Percentiles rank a stretch among this genome's conserved stretches.
Conservation (phyloP, 2,888 invertebrate genomes). For the Clunio marinus region DNA sequence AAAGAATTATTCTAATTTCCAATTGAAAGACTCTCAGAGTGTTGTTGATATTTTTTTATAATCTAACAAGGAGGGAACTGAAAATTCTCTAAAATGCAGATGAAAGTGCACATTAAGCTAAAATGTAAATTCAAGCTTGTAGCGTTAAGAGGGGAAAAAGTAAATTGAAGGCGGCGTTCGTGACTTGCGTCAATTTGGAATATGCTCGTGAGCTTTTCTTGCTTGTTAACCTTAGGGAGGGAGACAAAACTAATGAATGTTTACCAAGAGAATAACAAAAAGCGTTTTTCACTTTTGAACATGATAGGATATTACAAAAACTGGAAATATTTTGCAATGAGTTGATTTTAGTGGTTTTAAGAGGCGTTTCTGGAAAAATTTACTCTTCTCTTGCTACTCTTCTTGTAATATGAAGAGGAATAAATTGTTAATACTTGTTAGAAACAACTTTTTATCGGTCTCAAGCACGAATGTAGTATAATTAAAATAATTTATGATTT, state of each 20-base stretch:
- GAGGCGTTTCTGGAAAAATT: background rate
- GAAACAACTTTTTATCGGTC: slow-evolving; percentile 8
- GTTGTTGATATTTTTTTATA: slow-evolving; percentile 16
- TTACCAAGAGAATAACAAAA: no score
- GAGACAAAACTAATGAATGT: no score
- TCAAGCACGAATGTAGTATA: slow-evolving; percentile 20
- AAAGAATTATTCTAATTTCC: background rate
- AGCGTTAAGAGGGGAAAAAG: background rate
- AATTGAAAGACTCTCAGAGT: no score
- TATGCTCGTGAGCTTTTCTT: no score
- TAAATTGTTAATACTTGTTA: slow-evolving; percentile 23
- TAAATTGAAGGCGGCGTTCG: background rate
- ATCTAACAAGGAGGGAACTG: background rate
- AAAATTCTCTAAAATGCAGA: slow-evolving; percentile 27
- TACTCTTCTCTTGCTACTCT: background rate
- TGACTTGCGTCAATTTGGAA: no score
- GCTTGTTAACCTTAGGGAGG: no score
- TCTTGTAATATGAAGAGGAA: background rate
- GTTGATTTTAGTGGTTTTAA: background rate
- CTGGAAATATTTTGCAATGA: background rate
- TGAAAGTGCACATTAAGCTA: slow-evolving; percentile 18
- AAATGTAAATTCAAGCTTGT: slow-evolving; percentile 24
- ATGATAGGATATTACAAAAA: slow-evolving; percentile 6
- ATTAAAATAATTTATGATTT: slow-evolving; percentile 32
- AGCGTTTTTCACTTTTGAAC: background rate